A percentile compares a stretch with the other conserved stretches of the same genome.
Evolutionary conservation across 2,797 vertebrate species (phyloP).

Genomic region (Hippoglossus hippoglossus): DNA sequence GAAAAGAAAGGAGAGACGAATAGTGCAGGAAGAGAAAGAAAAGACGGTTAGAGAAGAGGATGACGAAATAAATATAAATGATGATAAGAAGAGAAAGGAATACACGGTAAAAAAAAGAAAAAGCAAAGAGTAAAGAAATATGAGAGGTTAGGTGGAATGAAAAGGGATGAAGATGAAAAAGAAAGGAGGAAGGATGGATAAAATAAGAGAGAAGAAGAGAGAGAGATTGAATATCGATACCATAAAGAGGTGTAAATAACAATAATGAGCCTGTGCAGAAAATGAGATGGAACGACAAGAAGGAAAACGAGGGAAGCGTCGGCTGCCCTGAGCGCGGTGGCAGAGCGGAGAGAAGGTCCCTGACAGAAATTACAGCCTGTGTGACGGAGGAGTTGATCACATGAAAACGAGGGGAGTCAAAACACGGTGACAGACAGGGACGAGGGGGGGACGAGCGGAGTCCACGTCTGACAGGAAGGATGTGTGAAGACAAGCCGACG

Average conservation of each 20-base stretch:
- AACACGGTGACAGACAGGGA: constrained; percentile 6
- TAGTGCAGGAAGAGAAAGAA: background rate
- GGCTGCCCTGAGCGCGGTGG: constrained; percentile 16
- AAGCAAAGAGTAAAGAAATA: background rate
- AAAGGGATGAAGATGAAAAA: background rate
- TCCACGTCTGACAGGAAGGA: constrained; percentile 5
- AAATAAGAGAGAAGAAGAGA: background rate
- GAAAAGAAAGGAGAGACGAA: background rate
- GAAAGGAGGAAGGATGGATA: background rate
- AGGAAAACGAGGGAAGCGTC: constrained; percentile 2
- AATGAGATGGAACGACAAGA: constrained; percentile 11
- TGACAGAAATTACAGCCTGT: constrained; percentile 23
- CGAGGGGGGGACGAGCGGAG: constrained; percentile 1
- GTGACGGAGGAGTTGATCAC: constrained; percentile 38
- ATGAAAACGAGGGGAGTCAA: constrained; percentile 46
- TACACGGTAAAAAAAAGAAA: background rate
- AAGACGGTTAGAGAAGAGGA: background rate
- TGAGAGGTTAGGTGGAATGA: background rate
- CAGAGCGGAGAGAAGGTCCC: constrained; percentile 3
- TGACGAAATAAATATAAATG: background rate
- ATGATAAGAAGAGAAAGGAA: background rate
- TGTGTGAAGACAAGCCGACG: background rate
- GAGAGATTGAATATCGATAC: constrained; percentile 26
- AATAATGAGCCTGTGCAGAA: constrained; percentile 24
- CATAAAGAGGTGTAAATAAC: constrained; percentile 46